Conservation (phyloP, 2,888 invertebrate species). For the Troides helena region DNA sequence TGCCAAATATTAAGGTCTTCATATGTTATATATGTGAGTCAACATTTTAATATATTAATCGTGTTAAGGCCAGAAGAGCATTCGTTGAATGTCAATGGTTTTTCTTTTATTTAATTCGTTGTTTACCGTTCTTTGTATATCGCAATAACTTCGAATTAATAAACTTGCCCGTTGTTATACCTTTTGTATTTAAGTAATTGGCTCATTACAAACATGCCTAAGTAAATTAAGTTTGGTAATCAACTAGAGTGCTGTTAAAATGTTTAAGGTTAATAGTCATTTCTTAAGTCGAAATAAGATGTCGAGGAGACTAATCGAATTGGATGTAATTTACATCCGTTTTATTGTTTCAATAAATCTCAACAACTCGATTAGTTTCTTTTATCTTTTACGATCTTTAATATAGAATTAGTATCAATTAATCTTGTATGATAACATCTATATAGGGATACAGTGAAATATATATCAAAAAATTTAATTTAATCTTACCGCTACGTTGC, state of each 20-base stretch:
- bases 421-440: too few relatives aligned
- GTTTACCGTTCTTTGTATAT: not conserved
- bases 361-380: too few relatives aligned
- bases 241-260: not conserved
- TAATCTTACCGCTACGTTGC: too few relatives aligned
- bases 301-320: not conserved
- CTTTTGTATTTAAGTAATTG: not conserved
- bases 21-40: slow-evolving; percentile 8
- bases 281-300: not conserved
- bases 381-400: too few relatives aligned
- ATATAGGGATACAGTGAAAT: too few relatives aligned
- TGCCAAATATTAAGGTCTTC: not conserved
- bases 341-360: too few relatives aligned
- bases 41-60: slow-evolving; percentile 6
- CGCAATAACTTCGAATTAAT: not conserved
- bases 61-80: slow-evolving; percentile 12
- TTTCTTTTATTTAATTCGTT: not conserved
- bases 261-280: not conserved
- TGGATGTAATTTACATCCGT: too few relatives aligned
- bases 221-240: not conserved
- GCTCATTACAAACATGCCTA: not conserved
- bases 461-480: too few relatives aligned
- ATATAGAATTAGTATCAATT: too few relatives aligned
- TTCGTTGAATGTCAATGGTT: slow-evolving; percentile 14
- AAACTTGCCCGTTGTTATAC: not conserved